Percentiles rank a stretch among this genome's conserved stretches.
These are phyloP conservation scores for Pseudomyrmex flavicornis DNA, from an alignment of 1,140 invertebrate genomes.

Conservation along the genomic window DNA sequence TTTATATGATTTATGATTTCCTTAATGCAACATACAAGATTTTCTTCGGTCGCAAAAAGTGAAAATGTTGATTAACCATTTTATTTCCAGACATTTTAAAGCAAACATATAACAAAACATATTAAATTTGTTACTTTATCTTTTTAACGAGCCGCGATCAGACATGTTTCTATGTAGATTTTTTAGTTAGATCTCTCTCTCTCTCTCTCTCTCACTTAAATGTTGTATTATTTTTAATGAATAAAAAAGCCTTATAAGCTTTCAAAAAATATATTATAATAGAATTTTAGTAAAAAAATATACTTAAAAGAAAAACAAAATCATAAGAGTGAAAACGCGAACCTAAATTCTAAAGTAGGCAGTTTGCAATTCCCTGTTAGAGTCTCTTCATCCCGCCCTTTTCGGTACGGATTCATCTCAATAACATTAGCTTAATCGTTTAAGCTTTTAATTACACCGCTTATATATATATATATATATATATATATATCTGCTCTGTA, in stretches of 20 bases:
- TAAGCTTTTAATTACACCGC: conserved; percentile 78
- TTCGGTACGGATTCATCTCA: conserved; percentile 78
- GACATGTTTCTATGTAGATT: conserved; percentile 22
- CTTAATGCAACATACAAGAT: conserved; percentile 74
- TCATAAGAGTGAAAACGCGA: conserved; percentile 55
- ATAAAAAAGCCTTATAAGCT: conserved; percentile 63
- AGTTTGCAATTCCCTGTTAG: conserved; percentile 77
- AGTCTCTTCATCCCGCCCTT: conserved; percentile 77
- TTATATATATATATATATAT: conserved; percentile 75
- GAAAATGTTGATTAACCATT: conserved; percentile 66
- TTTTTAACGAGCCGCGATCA: neutral
- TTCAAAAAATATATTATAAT: conserved; percentile 21
- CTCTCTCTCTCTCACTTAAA: neutral
- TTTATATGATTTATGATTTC: conserved; percentile 79
- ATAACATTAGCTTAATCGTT: conserved; percentile 83
- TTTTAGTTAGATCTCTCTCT: too few species aligned
- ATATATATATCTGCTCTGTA: conserved; percentile 75
- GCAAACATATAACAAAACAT: conserved; percentile 5
- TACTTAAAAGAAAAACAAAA: too few species aligned
- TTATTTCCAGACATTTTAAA: conserved; percentile 31
- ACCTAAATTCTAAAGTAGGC: conserved; percentile 77
- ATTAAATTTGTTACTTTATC: conserved; percentile 6
- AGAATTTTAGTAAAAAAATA: neutral
- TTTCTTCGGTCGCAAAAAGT: conserved; percentile 29
- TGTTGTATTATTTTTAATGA: conserved; percentile 60